A percentile compares a stretch with the other conserved stretches of the same genome.
These are phyloP conservation scores for Coboldia fuscipes DNA, from an alignment of 1,140 invertebrate species.

Conservation along the genomic window DNA sequence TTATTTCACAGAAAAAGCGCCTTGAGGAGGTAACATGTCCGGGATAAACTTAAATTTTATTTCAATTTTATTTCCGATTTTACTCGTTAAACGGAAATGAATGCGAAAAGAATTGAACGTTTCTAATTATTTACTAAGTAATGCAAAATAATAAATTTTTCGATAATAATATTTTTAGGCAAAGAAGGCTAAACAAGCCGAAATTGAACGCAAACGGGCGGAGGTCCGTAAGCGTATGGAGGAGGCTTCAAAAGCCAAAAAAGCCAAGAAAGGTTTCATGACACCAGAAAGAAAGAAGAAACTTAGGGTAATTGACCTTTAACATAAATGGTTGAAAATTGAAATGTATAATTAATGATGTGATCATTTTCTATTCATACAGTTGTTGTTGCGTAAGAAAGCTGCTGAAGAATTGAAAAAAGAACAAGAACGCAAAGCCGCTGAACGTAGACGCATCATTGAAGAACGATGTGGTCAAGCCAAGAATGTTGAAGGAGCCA, in stretches of 20 bases:
- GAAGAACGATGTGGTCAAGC: slow-evolving; percentile 82
- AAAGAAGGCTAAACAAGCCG: slow-evolving; percentile 85
- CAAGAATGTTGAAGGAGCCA: slow-evolving; percentile 74
- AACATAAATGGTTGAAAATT: background rate
- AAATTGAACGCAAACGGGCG: slow-evolving; percentile 84
- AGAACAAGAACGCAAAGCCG: slow-evolving; percentile 95
- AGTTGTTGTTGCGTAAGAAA: slow-evolving; percentile 97
- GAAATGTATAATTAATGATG: slow-evolving; percentile 1
- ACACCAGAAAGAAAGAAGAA: slow-evolving; percentile 97
- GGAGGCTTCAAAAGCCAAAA: slow-evolving; percentile 84
- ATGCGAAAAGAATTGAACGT: no score
- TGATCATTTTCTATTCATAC: slow-evolving; percentile 6
- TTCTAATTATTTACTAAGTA: no score
- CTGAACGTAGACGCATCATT: slow-evolving; percentile 93
- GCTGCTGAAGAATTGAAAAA: slow-evolving; percentile 99
- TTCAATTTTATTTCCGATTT: slow-evolving; percentile 2
- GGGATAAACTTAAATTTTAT: background rate
- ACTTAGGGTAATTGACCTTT: slow-evolving; percentile 62
- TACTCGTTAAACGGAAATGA: slow-evolving; percentile 8
- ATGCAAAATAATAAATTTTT: slow-evolving; percentile 2
- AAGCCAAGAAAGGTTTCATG: slow-evolving; percentile 97
- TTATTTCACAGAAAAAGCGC: slow-evolving; percentile 28
- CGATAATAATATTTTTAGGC: slow-evolving; percentile 35
- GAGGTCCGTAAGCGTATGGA: slow-evolving; percentile 91
- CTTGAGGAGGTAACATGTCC: slow-evolving; percentile 24